A percentile compares a stretch with the other conserved stretches of the same genome.
Evolutionary conservation across 1,140 invertebrate species (phyloP).

Genomic region (Propsilocerus akamusi): DNA sequence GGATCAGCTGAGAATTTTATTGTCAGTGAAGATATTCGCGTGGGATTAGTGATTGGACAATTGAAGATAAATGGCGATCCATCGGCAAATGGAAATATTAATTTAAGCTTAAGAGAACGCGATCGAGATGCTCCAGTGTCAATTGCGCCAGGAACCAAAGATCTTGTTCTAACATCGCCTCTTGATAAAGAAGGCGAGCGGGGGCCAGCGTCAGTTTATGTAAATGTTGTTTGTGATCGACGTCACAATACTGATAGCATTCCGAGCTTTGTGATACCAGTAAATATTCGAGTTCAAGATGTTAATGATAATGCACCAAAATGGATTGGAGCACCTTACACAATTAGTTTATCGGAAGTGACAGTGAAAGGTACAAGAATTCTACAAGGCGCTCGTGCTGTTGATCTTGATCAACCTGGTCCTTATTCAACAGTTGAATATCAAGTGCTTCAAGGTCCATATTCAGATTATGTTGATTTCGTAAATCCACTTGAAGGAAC

Average conservation of each 20-base stretch:
- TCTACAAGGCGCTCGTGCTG: constrained; percentile 52
- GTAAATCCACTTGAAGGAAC: constrained; percentile 73
- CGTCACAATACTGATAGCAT: constrained; percentile 48
- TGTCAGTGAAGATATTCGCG: constrained; percentile 62
- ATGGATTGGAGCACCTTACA: constrained; percentile 65
- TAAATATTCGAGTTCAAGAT: constrained; percentile 80
- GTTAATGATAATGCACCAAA: constrained; percentile 79
- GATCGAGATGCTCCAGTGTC: constrained; percentile 54
- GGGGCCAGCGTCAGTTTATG: constrained; percentile 65
- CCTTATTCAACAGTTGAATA: constrained; percentile 80
- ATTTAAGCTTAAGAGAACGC: constrained; percentile 53
- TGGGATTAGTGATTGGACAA: constrained; percentile 56
- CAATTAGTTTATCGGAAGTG: constrained; percentile 68
- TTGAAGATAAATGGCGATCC: constrained; percentile 66
- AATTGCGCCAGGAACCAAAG: constrained; percentile 56
- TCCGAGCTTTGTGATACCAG: constrained; percentile 71
- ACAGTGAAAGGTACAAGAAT: constrained; percentile 62
- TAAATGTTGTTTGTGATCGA: constrained; percentile 68
- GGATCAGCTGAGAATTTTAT: constrained; percentile 80
- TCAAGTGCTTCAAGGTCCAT: constrained; percentile 52
- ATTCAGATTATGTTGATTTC: constrained; percentile 68
- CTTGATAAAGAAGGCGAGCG: constrained; percentile 70
- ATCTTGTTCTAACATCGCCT: constrained; percentile 53
- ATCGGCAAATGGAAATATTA: constrained; percentile 51
- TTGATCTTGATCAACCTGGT: constrained; percentile 73